Evolutionary conservation across 2,797 vertebrate genomes (phyloP), one percentile per base, ranked within the genome.

Genomic region (Phylloscopus collybita): DNA sequence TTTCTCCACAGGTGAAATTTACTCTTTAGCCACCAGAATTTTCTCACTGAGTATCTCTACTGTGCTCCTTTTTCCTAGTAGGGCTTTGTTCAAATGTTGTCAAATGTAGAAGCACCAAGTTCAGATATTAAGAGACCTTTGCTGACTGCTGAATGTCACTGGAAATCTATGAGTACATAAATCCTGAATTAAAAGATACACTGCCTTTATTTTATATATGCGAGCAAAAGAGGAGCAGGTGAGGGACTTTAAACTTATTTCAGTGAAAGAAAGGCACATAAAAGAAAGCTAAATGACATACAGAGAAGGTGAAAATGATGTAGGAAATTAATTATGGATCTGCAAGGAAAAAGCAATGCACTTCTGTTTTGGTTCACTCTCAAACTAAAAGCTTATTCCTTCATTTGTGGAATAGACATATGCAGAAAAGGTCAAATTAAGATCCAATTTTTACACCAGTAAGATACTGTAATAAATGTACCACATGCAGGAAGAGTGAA

Each of bases 181-280:
- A 93, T 78, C 21, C 21, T n/a, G 21, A 90, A 94, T 69, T 72
- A 92, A 78, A 93, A 80, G 66, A 88, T 72, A 79, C n/a, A 50
- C 30, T 88, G 54, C 53, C 34, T 78, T 93, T 81, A 27, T 69
- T 93, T 90, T 61, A 78, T 65, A 45, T 18, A 69, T 61, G 45
- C 0, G 1, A 80, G 42, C 65, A 69, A 73, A 94, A 54, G 65
- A 81, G 54, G 38, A 78, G 50, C 32, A 86, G 66, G 38, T 84
- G 73, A 90, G 74, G 38, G 17, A 74, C 61, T 88, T 90, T 71
- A 95, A 78, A 67, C 10, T 20, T 90, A 36, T 72, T 78, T 71
- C 57, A 74, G 25, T 5, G 16, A 74, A 90, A 76, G 26, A 73
- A 32, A 85, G 57, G n/a, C 47, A 84, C 38, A 71, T 70, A 79